Base-by-base conservation (phyloP, 2,888 invertebrate genomes). In the Tetrapedia diversipes region DNA sequence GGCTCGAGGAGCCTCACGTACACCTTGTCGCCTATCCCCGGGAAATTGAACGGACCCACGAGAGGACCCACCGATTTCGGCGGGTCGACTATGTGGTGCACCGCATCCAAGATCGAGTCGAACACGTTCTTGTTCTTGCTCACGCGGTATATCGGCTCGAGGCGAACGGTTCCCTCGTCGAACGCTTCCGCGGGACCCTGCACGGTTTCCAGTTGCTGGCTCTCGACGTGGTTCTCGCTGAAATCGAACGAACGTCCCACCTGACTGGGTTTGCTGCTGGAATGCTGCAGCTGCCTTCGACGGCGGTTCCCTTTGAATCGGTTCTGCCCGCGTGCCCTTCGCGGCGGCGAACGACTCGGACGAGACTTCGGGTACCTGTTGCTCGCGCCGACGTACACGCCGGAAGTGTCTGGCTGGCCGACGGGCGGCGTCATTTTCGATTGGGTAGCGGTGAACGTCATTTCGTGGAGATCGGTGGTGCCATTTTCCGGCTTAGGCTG, bases 31-130 rank as follows among this genome's bases (percentile, higher is more conserved):
- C 80, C 81, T 1, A 87, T 32, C 0, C 90, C 87, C 0, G 90
- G 89, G 3, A 90, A 68, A 2, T 84, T 54, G 1, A 90, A 78
- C 0, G 90, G 89, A 0, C 90, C 89, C 6, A 90, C 84, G 11
- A 88, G 57, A 6, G 84, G 83, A 0, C 85, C 86, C 2, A 72
- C 34, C 7, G 80, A 39, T 16, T 80, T 77, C 3, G 77, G 22
- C 0, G 83, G 79, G 4, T 82, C 70, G 14, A 86, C 34, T 1
- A 80, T 49, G 0, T 77, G 65, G 0, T 19, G 57, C 0, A 88
- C 1, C 41, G 82, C 39, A 1, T 86, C 79, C 1, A 81, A n/a
- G 1, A 89, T 67, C 61, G 86, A 85, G 47, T 87, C 86, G 1
- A 88, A 66, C 0, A 86, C 11, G 16, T 61, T 72, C n/a, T 65